Evolutionary conservation across 92 coral and sea anemone species (phyloP), one percentile per base, ranked within the genome.

Genomic region (Chrysogorgia sp.): DNA sequence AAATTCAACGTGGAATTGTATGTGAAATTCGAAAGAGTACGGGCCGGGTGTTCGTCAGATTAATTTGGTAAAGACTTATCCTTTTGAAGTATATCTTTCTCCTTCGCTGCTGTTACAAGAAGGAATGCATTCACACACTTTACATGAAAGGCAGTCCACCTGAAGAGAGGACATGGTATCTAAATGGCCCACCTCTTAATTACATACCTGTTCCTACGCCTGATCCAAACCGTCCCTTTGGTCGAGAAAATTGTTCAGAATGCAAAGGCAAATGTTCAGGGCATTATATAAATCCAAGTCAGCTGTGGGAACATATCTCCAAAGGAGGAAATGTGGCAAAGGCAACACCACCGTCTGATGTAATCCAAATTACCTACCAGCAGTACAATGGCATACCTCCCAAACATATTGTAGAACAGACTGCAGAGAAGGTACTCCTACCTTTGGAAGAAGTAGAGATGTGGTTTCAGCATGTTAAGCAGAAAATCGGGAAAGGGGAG

Each of bases 1-100:
- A 58, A 71, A n/a, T 65, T 58, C 21, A 76, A 86, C 23, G 78
- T 87, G 0, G 63, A 56, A 1, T 37, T 74, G 72, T 83, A 75
- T 63, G 52, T 49, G 22, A 81, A 70, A 67, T 76, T 88, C 77
- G 92, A 88, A 67, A 85, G 65, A 72, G 71, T 88, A 41, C 85
- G 92, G 92, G n/a, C n/a, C n/a, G n/a, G 63, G 35, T 21, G 67
- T 88, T 31, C 82, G 85, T 20, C 71, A 81, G 67, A 88, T 74
- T 40, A 88, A 87, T 65, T 34, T 79, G 71, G 50, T 34, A 34
- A 40, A 60, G 21, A 50, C 37, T 19, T 64, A 80, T 19, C 86
- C 89, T 0, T 1, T 15, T n/a, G 8, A 85, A 85, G 61, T 81
- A 85, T 64, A 72, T 85, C 21, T 85, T 71, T 67, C 45, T 80